Evolutionary conservation across 2,797 vertebrate genomes (phyloP).

Genomic region (Cyclura pinguis): DNA sequence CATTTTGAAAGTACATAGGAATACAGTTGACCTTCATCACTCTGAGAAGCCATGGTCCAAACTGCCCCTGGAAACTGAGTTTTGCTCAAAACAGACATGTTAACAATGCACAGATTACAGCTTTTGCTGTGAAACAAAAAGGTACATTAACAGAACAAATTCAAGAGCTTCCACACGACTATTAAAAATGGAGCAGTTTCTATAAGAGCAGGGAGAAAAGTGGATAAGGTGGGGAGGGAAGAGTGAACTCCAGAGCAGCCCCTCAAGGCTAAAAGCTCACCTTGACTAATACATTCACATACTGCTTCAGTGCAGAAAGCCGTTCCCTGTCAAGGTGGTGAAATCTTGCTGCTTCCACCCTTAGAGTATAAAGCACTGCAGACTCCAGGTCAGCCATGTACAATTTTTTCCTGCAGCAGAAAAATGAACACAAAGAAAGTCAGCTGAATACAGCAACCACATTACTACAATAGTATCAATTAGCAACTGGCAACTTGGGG

Average conservation of each 20-base stretch:
- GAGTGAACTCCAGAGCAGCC: background rate
- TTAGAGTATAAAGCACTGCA: slow-evolving; percentile 88
- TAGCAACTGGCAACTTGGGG: background rate
- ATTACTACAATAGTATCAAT: background rate
- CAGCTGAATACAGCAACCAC: background rate
- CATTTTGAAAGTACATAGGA: background rate
- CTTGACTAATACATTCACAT: slow-evolving; percentile 85
- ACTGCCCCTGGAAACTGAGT: background rate
- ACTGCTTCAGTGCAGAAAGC: slow-evolving; percentile 83
- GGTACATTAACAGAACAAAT: background rate
- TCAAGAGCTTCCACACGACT: background rate
- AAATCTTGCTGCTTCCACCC: slow-evolving; percentile 84
- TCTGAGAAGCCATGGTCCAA: background rate
- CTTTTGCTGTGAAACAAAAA: background rate
- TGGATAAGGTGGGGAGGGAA: background rate
- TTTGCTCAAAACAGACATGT: background rate
- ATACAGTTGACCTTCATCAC: background rate
- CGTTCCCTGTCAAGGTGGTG: slow-evolving; percentile 77
- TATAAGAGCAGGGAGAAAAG: background rate
- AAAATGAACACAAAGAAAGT: slow-evolving; percentile 77
- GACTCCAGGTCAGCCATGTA: slow-evolving; percentile 96
- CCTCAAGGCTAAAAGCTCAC: slow-evolving; percentile 74
- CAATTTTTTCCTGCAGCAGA: slow-evolving; percentile 73
- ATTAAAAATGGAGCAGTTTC: background rate
- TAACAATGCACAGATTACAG: background rate